Conservation (phyloP, 2,113 vertebrate genomes). For the Pterocles gutturalis region DNA sequence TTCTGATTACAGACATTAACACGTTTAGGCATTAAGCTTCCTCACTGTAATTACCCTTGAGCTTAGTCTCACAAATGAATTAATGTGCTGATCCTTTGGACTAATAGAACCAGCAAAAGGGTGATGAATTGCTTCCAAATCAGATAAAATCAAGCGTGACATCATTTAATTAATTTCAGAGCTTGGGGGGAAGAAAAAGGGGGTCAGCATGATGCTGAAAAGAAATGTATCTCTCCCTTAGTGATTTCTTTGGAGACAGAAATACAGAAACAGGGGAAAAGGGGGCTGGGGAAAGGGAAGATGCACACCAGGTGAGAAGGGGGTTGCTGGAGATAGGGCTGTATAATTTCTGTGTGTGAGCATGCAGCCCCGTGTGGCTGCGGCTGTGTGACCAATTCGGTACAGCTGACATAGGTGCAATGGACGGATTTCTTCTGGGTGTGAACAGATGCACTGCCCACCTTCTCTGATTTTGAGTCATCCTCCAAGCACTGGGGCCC, state of each 20-base stretch:
- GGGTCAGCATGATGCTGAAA: conserved; percentile 15
- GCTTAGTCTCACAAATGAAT: conserved; percentile 84
- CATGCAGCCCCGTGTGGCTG: not conserved
- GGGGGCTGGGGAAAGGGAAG: not conserved
- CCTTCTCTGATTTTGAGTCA: not conserved
- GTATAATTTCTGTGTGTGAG: not conserved
- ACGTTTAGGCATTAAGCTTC: conserved; percentile 79
- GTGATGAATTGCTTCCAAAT: conserved; percentile 90
- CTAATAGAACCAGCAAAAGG: conserved; percentile 80
- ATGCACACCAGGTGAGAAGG: not conserved
- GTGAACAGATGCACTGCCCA: not conserved
- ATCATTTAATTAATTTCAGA: conserved; percentile 91
- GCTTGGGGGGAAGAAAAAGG: conserved; percentile 37
- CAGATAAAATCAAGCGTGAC: conserved; percentile 89
- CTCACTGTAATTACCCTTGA: conserved; percentile 84
- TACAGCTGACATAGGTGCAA: not conserved
- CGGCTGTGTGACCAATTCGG: accelerated
- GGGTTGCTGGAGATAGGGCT: not conserved
- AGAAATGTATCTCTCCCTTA: conserved; percentile 17
- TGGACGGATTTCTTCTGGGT: not conserved
- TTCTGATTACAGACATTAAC: conserved; percentile 84
- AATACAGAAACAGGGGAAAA: not conserved
- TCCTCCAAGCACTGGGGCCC: accelerated
- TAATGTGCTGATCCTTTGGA: conserved; percentile 79
- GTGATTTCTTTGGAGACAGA: not conserved